phyloP scores from a whole-genome alignment of 2,113 vertebrate species.

The Centrocercus urophasianus region DNA sequence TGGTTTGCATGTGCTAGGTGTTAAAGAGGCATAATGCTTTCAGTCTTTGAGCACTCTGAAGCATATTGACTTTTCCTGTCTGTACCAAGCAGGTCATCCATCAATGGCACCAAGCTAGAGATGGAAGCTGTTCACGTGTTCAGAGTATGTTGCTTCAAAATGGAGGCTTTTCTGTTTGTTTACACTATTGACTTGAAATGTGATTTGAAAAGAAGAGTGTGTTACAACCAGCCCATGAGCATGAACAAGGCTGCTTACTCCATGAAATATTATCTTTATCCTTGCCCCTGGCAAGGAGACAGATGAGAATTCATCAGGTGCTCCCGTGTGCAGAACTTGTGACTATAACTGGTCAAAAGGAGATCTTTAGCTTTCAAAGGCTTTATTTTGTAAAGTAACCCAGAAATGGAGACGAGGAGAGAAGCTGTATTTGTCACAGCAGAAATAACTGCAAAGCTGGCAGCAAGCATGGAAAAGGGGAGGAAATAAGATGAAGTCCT shows the following conservation, averaged over 20 bases:
- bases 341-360: slow-evolving; percentile 47
- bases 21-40: not conserved
- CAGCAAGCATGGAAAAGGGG: not conserved
- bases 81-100: not conserved
- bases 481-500: not conserved
- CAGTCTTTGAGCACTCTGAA: not conserved
- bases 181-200: not conserved
- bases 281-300: slow-evolving; percentile 10
- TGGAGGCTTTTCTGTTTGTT: not conserved
- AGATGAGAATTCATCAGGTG: not conserved
- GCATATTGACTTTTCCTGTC: not conserved
- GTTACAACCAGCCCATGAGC: not conserved
- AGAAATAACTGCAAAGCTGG: not conserved
- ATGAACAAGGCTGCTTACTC: slow-evolving; percentile 6
- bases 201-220: not conserved
- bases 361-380: not conserved
- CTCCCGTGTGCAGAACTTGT: not conserved
- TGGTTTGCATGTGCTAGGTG: not conserved
- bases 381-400: slow-evolving; percentile 30
- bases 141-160: not conserved
- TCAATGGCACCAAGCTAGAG: not conserved
- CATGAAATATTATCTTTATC: slow-evolving; percentile 11
- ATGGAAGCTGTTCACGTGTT: not conserved
- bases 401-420: slow-evolving; percentile 3
- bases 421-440: not conserved